Evolutionary conservation across 2,797 vertebrate species (phyloP), one percentile per base, ranked within the genome.

Genomic region (Netta rufina): DNA sequence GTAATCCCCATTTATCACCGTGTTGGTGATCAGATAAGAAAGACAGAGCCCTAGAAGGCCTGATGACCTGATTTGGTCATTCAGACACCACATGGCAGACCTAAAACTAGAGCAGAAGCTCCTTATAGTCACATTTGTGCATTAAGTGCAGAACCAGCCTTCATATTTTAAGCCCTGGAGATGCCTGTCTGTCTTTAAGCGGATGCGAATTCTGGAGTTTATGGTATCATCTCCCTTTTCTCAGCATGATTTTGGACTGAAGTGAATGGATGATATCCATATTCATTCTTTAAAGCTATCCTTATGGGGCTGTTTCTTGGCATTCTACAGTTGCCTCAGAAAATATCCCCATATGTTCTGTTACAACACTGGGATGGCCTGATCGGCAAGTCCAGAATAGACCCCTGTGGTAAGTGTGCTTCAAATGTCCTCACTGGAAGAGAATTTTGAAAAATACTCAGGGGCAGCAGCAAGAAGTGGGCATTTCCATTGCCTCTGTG

Each of bases 401-500:
- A 85, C 62, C 39, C 38, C 41, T 5, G 2, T 30, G 43, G 58
- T 47, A 73, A 84, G 49, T 39, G 6, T 56, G 41, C 58, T 89
- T 87, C 75, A 66, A 22, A 89, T 60, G 24, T 65, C 81, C 71
- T 75, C 2, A 0, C 45, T 92, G 54, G 77, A 95, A 83, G 32
- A 79, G 60, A 71, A 71, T 84, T 89, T 89, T 77, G 65, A 92
- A 92, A 95, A 87, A 75, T 41, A 47, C 33, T 39, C 30, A 65
- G 36, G 58, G 54, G 27, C 33, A 51, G 58, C 54, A 80, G 84
- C 49, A 87, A 92, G 72, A 84, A 84, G 54, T 62, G 72, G 86
- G 41, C 61, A 92, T 92, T 95, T 94, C 61, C 8, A 0, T 83
- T 94, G 69, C 76, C 51, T 93, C 69, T 92, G 67, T 94, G 90